Percentiles rank a stretch among this genome's conserved stretches.
Conservation (phyloP, 2,113 vertebrate genomes). For the Corydoras sp. region DNA sequence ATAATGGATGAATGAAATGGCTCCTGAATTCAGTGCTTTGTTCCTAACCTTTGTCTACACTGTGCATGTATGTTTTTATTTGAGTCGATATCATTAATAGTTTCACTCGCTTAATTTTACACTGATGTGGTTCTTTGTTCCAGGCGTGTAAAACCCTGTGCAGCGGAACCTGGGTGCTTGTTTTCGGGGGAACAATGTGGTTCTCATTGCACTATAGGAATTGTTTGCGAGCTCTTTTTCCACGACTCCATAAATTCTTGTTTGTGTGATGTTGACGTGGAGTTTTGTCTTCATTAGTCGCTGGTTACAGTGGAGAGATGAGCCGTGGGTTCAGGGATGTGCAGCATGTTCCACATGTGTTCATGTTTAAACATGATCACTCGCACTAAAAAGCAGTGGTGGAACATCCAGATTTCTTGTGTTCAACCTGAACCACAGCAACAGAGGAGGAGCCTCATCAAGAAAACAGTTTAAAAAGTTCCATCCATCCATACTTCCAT, state of each 20-base stretch:
- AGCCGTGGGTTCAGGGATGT: not conserved
- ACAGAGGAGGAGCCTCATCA: too few relatives aligned
- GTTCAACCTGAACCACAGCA: too few relatives aligned
- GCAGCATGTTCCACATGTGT: slow-evolving; percentile 17
- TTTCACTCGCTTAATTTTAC: not conserved
- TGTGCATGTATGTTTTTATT: too few relatives aligned
- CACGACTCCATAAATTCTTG: slow-evolving; percentile 28
- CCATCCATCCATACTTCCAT: too few relatives aligned
- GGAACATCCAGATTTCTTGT: too few relatives aligned
- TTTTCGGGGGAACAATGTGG: slow-evolving; percentile 13
- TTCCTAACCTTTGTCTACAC: too few relatives aligned
- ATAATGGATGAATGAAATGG: not conserved
- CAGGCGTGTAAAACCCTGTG: slow-evolving; percentile 24
- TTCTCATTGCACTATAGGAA: slow-evolving; percentile 26
- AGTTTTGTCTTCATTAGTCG: slow-evolving; percentile 5
- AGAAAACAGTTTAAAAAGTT: too few relatives aligned
- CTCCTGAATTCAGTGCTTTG: too few relatives aligned
- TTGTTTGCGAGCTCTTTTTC: slow-evolving; percentile 15
- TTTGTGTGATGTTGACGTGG: slow-evolving; percentile 27
- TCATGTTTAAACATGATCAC: slow-evolving; percentile 18
- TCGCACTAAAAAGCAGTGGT: too few relatives aligned
- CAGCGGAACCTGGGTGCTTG: not conserved
- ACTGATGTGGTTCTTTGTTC: not conserved
- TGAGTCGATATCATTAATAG: too few relatives aligned
- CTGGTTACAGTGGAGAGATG: slow-evolving; percentile 1